Percentiles rank a stretch among this genome's conserved stretches.
Evolutionary conservation across 2,113 vertebrate genomes (phyloP).

Genomic region (Psilopsiagon aurifrons): DNA sequence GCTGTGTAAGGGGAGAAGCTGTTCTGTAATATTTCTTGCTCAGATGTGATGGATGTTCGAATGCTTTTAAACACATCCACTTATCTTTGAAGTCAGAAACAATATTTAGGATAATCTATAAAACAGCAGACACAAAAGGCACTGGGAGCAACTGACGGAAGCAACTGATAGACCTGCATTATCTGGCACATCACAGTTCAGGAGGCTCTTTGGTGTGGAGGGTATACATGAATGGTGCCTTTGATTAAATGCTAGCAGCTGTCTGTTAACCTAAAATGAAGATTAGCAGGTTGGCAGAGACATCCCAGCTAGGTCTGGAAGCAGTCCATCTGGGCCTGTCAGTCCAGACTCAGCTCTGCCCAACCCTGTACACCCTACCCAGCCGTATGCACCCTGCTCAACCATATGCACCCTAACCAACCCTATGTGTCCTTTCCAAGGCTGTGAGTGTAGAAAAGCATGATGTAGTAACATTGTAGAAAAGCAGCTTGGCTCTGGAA

Average conservation of each 20-base stretch:
- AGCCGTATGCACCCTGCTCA: not conserved
- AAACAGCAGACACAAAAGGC: not conserved
- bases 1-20: not conserved
- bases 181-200: not conserved
- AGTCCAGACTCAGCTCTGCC: not conserved
- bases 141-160: not conserved
- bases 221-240: not conserved
- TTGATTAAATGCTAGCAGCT: conserved; percentile 25
- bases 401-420: not conserved
- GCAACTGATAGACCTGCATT: not conserved
- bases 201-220: not conserved
- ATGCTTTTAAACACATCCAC: not conserved
- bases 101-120: conserved; percentile 14
- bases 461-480: not conserved
- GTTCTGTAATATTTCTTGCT: conserved; percentile 1
- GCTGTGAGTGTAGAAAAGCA: not conserved
- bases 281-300: not conserved
- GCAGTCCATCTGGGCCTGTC: not conserved
- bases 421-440: not conserved
- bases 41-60: not conserved
- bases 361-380: not conserved
- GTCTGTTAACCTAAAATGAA: not conserved
- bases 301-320: not conserved
- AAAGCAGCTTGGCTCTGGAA: not conserved
- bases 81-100: conserved; percentile 17